Conservation (phyloP, 2,797 vertebrate species). For the Vipera latastei region DNA sequence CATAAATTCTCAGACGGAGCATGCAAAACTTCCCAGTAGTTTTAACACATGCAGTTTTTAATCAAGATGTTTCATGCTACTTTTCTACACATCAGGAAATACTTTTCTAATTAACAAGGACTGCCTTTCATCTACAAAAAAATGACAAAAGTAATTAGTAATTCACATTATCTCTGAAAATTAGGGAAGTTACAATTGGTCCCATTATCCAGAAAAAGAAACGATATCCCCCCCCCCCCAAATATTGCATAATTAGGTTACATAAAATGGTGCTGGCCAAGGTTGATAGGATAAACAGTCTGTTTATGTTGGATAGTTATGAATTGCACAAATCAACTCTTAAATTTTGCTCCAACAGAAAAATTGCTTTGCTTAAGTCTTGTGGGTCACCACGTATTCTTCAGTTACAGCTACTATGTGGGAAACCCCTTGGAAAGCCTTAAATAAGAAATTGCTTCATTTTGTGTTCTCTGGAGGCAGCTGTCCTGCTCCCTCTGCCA, state of each 20-base stretch:
- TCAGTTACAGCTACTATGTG: not conserved
- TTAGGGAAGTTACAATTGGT: not conserved
- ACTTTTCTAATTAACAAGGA: slow-evolving; percentile 1
- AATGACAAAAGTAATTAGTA: not conserved
- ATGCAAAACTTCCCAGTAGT: not conserved
- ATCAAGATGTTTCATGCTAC: not conserved
- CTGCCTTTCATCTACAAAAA: slow-evolving; percentile 6
- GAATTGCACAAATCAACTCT: not conserved
- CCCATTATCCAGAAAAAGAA: slow-evolving; percentile 5
- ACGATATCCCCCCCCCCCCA: not conserved
- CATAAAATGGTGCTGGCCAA: not conserved
- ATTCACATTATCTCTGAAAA: not conserved
- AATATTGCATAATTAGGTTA: not conserved
- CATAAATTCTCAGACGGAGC: not conserved
- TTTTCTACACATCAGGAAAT: not conserved
- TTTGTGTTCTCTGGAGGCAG: not conserved
- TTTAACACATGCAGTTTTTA: not conserved
- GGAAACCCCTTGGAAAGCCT: not conserved
- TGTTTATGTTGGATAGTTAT: not conserved
- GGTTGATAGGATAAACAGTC: not conserved
- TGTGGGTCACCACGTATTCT: not conserved
- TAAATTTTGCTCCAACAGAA: not conserved
- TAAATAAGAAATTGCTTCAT: not conserved
- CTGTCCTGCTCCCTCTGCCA: not conserved
- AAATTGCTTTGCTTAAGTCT: not conserved